Base-by-base conservation (phyloP, 2,888 invertebrate genomes). In the Anthrax anthrax region DNA sequence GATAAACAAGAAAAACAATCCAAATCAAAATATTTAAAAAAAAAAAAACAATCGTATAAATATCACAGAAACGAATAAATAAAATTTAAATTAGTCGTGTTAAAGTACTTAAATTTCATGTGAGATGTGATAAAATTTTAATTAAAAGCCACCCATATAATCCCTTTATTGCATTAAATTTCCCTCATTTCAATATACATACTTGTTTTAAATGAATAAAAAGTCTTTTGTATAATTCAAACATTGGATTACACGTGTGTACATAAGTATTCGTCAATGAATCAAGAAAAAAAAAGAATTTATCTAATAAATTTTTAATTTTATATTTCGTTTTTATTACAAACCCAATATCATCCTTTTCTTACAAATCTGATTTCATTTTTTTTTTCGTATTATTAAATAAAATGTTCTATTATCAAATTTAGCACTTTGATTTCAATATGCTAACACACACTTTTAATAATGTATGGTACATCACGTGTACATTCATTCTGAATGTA, bases 61-160 rank as follows among this genome's bases (percentile, higher is more conserved):
- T n/a, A n/a, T n/a, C n/a, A n/a, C n/a, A n/a, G n/a, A 23, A 54
- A 52, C 52, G 52, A 54, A 47, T 52, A 52, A 54, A 54, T 54
- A 52, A 54, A 54, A 54, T 54, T 54, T 52, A 54, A 54, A 54
- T 54, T 54, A 54, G 53, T 50, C 51, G 50, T 51, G 52, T 52
- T 51, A 54, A 51, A 49, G 45, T 45, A 42, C 47, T 47, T 32
- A 32, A 12, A 12, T 12, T 47, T 36, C 38, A 50, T 50, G 48
- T 47, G 48, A 47, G 4, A 12, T 40, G 50, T 50, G 50, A 50
- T 50, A 50, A 50, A 50, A 50, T 50, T 50, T 50, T 50, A 50
- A 50, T 50, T 50, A 50, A 50, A 50, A 50, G 45, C 46, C 46
- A 46, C 41, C 41, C 41, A 41, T 32, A 1, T 12, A 32, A 32